These are phyloP conservation scores for Drosophila subobscura DNA, from an alignment of 1,140 invertebrate species.

Conservation along the genomic window DNA sequence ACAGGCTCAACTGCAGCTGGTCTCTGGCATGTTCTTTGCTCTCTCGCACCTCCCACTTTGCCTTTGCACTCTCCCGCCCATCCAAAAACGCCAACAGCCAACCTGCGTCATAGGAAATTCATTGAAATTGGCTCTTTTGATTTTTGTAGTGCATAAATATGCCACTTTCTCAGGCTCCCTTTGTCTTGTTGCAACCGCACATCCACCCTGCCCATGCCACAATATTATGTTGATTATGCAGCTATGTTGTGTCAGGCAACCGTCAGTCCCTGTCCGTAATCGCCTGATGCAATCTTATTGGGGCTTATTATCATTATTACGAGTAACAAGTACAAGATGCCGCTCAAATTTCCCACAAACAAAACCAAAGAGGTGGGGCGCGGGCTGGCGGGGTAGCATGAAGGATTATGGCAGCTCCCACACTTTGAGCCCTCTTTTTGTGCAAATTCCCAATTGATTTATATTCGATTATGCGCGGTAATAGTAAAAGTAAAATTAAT, in stretches of 20 bases:
- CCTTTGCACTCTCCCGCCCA: background rate
- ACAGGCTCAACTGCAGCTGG: background rate
- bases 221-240: slow-evolving; percentile 45
- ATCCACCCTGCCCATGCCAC: slow-evolving; percentile 44
- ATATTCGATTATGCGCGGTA: too few species aligned
- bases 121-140: too few species aligned
- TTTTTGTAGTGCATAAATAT: slow-evolving; percentile 42
- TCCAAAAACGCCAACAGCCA: slow-evolving; percentile 4
- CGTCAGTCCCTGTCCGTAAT: slow-evolving; percentile 56
- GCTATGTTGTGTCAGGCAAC: slow-evolving; percentile 46
- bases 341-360: slow-evolving; percentile 42
- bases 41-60: background rate
- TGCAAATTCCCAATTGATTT: too few species aligned
- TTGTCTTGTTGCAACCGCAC: slow-evolving; percentile 35
- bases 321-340: slow-evolving; percentile 50
- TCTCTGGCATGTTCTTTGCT: slow-evolving; percentile 21
- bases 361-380: background rate
- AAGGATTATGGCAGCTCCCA: too few species aligned
- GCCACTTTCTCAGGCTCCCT: slow-evolving; percentile 71
- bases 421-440: too few species aligned
- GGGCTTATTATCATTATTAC: slow-evolving; percentile 53
- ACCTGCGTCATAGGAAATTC: too few species aligned
- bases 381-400: too few species aligned
- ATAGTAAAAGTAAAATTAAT: too few species aligned
- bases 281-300: slow-evolving; percentile 62